Evolutionary conservation across 2,888 invertebrate genomes (phyloP).

Genomic region (Germaria angustata): DNA sequence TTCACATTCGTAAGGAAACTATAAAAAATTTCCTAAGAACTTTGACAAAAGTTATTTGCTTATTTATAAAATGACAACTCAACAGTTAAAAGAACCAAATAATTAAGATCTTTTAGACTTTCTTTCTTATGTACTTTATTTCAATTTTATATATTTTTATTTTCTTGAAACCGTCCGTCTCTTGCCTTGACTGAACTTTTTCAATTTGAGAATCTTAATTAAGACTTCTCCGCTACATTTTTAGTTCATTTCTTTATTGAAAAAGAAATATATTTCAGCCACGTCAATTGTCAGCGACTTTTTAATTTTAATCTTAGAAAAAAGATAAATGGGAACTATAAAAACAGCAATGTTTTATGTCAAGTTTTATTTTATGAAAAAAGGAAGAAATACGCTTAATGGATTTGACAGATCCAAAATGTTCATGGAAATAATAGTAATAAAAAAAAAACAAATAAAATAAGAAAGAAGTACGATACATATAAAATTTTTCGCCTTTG

Average conservation of each 20-base stretch:
- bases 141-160: too few species aligned
- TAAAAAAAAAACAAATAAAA: too few species aligned
- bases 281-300: conserved; percentile 6
- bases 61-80: neutral
- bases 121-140: too few species aligned
- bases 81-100: too few species aligned
- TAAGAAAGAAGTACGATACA: too few species aligned
- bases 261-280: neutral
- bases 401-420: conserved; percentile 1
- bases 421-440: neutral
- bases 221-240: neutral
- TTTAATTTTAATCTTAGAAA: conserved; percentile 27
- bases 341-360: conserved; percentile 17
- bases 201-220: neutral
- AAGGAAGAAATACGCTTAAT: conserved; percentile 1
- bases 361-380: neutral
- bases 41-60: neutral
- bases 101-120: too few species aligned
- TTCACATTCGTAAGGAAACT: neutral
- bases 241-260: neutral
- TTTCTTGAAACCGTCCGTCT: too few species aligned
- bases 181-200: too few species aligned
- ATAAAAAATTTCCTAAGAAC: neutral
- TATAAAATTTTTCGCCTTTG: too few species aligned
- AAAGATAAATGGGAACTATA: conserved; percentile 2